Conservation (phyloP, 2,888 invertebrate species). For the Caenorhabditis sp. region DNA sequence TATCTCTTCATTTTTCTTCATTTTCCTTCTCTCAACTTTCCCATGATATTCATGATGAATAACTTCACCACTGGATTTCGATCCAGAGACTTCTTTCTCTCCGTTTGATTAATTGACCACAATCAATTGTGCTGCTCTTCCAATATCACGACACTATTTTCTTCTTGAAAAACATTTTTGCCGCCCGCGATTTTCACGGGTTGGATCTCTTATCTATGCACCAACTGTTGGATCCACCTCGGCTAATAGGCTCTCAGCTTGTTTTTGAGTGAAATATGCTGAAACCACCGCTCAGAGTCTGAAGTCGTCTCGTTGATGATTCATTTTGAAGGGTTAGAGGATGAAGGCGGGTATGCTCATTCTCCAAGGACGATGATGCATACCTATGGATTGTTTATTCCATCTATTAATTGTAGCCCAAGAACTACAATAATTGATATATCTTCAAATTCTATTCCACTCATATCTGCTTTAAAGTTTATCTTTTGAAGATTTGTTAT, state of each 20-base stretch:
- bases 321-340: background rate
- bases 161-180: slow-evolving; percentile 36
- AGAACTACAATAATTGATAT: no score
- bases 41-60: slow-evolving; percentile 54
- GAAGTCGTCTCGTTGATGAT: slow-evolving; percentile 1
- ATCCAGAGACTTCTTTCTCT: background rate
- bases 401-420: no score
- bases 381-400: background rate
- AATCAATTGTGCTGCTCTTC: slow-evolving; percentile 52
- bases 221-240: slow-evolving; percentile 42
- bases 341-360: background rate
- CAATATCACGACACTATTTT: slow-evolving; percentile 33
- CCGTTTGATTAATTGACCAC: slow-evolving; percentile 53
- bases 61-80: slow-evolving; percentile 37
- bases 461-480: background rate
- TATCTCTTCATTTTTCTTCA: background rate
- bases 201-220: slow-evolving; percentile 47
- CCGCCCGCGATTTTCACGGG: slow-evolving; percentile 45
- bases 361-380: background rate
- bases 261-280: slow-evolving; percentile 49
- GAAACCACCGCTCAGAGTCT: slow-evolving; percentile 17
- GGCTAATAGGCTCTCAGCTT: slow-evolving; percentile 43
- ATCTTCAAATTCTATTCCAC: slow-evolving; percentile 2
- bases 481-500: slow-evolving; percentile 3
- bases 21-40: background rate